A percentile compares a stretch with the other conserved stretches of the same genome.
Conservation (phyloP, 2,113 vertebrate genomes). For the Ammodramus savannarum region DNA sequence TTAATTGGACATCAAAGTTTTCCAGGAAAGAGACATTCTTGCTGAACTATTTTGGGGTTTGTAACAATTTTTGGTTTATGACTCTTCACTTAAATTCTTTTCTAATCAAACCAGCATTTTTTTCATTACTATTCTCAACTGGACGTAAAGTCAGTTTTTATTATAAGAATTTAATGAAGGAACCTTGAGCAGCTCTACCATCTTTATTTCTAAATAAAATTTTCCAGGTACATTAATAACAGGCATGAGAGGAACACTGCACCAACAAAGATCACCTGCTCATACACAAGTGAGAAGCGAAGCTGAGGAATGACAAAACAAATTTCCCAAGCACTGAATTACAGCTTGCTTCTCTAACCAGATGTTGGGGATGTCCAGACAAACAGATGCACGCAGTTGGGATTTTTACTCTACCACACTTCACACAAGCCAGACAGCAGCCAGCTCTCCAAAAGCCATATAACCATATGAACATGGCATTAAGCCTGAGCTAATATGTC, state of each 20-base stretch:
- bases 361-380: background rate
- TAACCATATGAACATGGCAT: conserved; percentile 1
- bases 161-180: background rate
- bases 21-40: background rate
- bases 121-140: background rate
- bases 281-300: background rate
- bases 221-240: background rate
- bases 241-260: background rate
- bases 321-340: background rate
- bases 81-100: background rate
- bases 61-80: background rate
- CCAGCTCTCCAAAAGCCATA: background rate
- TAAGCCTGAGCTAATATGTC: background rate
- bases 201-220: background rate
- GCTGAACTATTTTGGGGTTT: background rate
- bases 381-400: background rate
- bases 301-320: background rate
- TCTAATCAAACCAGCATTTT: background rate
- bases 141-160: background rate
- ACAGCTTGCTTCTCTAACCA: background rate
- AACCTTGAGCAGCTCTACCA: background rate
- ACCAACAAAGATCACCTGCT: background rate
- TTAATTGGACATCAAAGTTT: background rate
- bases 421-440: background rate
- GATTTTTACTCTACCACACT: background rate